Percentiles rank a stretch among this genome's conserved stretches.
phyloP scores from a whole-genome alignment of 1,140 invertebrate genomes.

The Centruroides vittatus region DNA sequence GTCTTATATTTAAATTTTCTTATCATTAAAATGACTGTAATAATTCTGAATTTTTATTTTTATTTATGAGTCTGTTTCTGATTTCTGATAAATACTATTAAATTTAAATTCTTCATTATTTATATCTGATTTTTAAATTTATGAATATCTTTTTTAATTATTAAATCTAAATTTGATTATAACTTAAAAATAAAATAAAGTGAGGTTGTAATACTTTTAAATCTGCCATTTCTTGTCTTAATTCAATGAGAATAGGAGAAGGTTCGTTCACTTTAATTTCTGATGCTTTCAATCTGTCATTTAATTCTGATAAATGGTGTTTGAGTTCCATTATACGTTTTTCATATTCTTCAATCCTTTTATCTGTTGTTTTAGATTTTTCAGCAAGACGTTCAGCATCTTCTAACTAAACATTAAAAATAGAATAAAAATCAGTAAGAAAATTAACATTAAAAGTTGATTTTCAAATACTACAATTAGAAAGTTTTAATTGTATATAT shows the following conservation, averaged over 20 bases:
- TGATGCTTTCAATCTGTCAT: conserved; percentile 42
- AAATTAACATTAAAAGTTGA: too few species aligned
- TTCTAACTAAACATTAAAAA: too few species aligned
- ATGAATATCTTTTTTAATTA: not conserved
- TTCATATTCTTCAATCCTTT: conserved; percentile 24
- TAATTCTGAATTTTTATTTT: too few species aligned
- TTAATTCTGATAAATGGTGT: conserved; percentile 45
- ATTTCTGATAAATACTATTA: too few species aligned
- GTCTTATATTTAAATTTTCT: too few species aligned
- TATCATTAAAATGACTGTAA: too few species aligned
- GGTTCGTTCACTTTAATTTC: conserved; percentile 43
- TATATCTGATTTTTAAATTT: not conserved
- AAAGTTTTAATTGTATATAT: too few species aligned
- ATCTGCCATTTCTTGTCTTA: conserved; percentile 52
- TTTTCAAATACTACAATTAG: too few species aligned
- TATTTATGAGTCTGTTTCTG: too few species aligned
- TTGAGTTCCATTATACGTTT: conserved; percentile 42
- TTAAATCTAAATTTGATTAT: not conserved
- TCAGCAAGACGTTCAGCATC: not conserved
- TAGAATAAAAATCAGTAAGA: too few species aligned
- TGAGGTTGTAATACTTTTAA: conserved; percentile 40
- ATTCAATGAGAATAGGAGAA: conserved; percentile 42
- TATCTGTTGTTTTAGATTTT: conserved; percentile 15
- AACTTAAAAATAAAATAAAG: not conserved
- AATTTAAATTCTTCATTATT: not conserved